Evolutionary conservation across 2,113 vertebrate species (phyloP).

Genomic region (Acinonyx jubatus): DNA sequence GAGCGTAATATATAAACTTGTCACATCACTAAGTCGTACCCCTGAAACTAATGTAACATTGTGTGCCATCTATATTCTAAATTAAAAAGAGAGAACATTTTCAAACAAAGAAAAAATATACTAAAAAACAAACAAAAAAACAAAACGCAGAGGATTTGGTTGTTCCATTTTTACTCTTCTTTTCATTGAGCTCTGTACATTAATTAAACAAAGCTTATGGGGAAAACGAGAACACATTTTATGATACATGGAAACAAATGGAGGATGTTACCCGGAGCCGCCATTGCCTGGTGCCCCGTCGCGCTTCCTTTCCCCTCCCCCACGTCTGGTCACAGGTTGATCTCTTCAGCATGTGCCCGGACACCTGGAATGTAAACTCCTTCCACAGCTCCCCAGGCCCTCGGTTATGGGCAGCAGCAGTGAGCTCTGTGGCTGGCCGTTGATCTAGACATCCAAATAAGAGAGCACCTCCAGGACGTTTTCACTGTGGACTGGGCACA

Average conservation of each 20-base stretch:
- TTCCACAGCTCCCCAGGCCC: accelerated
- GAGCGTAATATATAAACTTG: background rate
- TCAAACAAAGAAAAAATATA: background rate
- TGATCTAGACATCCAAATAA: background rate
- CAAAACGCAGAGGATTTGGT: background rate
- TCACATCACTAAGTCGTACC: background rate
- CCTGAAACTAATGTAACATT: background rate
- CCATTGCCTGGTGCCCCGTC: too few species aligned
- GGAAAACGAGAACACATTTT: background rate
- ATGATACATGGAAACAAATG: background rate
- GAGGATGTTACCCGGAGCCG: background rate
- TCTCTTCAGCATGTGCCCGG: background rate
- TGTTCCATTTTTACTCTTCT: background rate
- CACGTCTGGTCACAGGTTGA: too few species aligned
- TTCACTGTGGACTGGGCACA: background rate
- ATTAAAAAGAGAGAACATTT: background rate
- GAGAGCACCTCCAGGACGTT: background rate
- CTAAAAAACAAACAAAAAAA: background rate
- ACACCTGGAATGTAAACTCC: background rate
- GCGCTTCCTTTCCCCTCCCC: background rate
- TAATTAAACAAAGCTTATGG: background rate
- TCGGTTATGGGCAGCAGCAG: too few species aligned
- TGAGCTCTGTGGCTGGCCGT: background rate
- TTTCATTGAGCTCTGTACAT: background rate
- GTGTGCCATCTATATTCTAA: background rate